Conservation (phyloP, 2,113 vertebrate species). For the Ceyx margarethae region DNA sequence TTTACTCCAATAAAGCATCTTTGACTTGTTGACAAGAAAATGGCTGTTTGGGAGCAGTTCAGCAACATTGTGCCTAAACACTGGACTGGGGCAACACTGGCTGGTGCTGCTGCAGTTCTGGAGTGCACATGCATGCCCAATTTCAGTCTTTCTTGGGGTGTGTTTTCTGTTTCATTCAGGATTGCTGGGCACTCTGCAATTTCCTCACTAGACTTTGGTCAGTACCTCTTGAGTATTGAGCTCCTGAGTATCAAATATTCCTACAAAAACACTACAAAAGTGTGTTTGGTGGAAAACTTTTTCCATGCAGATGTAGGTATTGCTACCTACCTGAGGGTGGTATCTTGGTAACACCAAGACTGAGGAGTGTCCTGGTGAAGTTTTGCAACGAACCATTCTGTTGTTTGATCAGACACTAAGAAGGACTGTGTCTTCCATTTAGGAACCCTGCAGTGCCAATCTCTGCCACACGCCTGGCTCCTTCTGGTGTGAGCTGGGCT, state of each 20-base stretch:
- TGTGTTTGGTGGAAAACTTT: not conserved
- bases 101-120: not conserved
- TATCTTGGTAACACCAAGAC: not conserved
- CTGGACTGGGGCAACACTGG: not conserved
- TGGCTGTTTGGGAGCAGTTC: not conserved
- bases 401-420: not conserved
- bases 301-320: not conserved
- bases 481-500: conserved; percentile 92
- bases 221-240: not conserved
- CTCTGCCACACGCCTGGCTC: conserved; percentile 81
- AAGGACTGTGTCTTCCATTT: not conserved
- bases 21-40: not conserved
- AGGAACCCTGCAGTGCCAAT: conserved; percentile 83
- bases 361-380: not conserved
- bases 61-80: not conserved
- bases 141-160: not conserved
- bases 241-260: not conserved
- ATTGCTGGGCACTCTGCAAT: not conserved
- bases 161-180: not conserved
- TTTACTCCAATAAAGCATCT: not conserved
- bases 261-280: not conserved
- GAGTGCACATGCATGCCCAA: accelerated
- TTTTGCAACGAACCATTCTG: not conserved
- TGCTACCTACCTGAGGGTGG: not conserved
- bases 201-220: not conserved